Evolutionary conservation across 2,888 invertebrate species (phyloP), one percentile per base, ranked within the genome.

Genomic region (Catocala nupta): DNA sequence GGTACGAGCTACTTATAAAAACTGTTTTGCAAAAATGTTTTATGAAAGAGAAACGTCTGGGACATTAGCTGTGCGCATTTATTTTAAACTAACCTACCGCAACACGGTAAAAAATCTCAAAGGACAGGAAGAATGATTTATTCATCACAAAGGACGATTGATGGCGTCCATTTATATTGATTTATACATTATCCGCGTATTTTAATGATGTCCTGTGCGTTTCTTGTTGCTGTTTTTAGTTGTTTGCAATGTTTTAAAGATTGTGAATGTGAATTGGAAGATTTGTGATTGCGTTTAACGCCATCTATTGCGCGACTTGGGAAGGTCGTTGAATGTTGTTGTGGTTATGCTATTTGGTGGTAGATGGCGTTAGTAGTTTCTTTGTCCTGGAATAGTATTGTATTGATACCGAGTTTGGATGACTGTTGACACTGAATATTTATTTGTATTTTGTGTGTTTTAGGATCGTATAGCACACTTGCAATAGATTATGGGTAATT

Each of bases 31-130:
- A 47, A 65, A 70, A 59, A 71, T 63, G 56, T 71, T 68, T 73
- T 68, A 65, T 74, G 53, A 64, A 69, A 8, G 47, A 68, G 64
- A 64, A 59, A 44, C 45, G 70, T 71, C 67, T 68, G 49, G 52
- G 12, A 16, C 16, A 50, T 50, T 59, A 42, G 7, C 0, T 51
- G 74, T 75, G 75, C 49, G 59, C 76, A 76, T 77, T 50, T 16
- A 43, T 67, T 65, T 47, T 11, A 6, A 25, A 57, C 73, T 73
- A 67, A 77, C 76, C 76, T 78, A 75, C 63, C 67, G 12, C 65
- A 78, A 75, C 49, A 39, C 5, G 1, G 5, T 6, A 47, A 59
- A 67, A 65, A 51, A 47, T 57, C 25, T n/a, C 11, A 55, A 54
- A 74, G 69, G 72, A 64, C 66, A 9, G 42, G 47, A 54, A 58